Conservation (phyloP, 2,888 invertebrate species). For the Vanessa cardui region DNA sequence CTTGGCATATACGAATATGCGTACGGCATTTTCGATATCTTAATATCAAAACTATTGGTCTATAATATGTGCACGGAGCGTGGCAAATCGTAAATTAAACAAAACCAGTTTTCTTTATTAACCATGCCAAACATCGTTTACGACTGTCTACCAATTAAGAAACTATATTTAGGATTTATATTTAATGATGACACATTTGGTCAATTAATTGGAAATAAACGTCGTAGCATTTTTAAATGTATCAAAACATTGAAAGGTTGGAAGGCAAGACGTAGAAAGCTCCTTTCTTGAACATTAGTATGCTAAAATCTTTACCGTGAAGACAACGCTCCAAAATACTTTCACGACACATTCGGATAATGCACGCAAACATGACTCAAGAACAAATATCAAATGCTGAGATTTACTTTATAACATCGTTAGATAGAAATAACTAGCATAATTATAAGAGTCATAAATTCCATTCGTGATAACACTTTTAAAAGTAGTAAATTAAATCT, state of each 20-base stretch:
- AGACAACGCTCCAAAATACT: slow-evolving; percentile 76
- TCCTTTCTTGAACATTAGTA: slow-evolving; percentile 66
- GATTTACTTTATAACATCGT: slow-evolving; percentile 28
- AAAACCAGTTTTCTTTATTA: slow-evolving; percentile 18
- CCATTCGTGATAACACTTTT: too few species aligned
- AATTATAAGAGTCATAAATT: not conserved
- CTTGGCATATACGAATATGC: not conserved
- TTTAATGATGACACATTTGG: not conserved
- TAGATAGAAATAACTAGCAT: not conserved
- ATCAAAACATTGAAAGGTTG: slow-evolving; percentile 42
- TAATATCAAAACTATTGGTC: slow-evolving; percentile 10
- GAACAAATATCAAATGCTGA: slow-evolving; percentile 63
- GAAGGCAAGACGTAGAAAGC: slow-evolving; percentile 71
- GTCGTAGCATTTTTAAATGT: not conserved
- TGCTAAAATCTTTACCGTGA: slow-evolving; percentile 74
- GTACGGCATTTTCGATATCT: not conserved
- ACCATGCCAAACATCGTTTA: slow-evolving; percentile 11
- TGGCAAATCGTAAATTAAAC: slow-evolving; percentile 14
- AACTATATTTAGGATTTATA: not conserved
- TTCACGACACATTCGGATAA: slow-evolving; percentile 72
- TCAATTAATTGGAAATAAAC: not conserved
- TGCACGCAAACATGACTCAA: slow-evolving; percentile 67
- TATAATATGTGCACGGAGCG: slow-evolving; percentile 19
- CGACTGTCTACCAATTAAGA: slow-evolving; percentile 13
- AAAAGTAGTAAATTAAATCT: slow-evolving; percentile 2